Evolutionary conservation across 1,140 invertebrate species (phyloP).

Genomic region (Sinella curviseta): DNA sequence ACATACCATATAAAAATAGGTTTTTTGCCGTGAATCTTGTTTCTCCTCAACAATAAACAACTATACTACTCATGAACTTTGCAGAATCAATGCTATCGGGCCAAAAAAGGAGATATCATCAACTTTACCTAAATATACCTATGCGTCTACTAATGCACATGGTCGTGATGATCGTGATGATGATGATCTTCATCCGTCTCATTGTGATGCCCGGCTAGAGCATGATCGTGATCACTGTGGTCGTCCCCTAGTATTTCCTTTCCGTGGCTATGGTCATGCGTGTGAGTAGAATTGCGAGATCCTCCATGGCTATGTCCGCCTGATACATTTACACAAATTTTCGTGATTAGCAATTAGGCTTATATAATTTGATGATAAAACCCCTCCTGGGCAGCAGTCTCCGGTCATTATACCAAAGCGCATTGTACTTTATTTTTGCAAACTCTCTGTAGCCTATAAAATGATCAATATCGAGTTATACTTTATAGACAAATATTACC

Average conservation of each 20-base stretch:
- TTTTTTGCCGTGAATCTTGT: not conserved
- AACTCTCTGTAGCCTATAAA: not conserved
- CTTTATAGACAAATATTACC: no score
- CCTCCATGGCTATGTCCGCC: constrained; percentile 39
- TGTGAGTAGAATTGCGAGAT: not conserved
- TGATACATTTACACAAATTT: constrained; percentile 12
- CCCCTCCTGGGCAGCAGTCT: no score
- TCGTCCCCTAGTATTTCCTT: constrained; percentile 10
- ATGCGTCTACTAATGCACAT: constrained; percentile 32
- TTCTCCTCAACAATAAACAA: not conserved
- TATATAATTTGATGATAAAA: no score
- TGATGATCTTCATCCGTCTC: constrained; percentile 16
- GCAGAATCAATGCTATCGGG: not conserved
- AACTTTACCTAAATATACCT: not conserved
- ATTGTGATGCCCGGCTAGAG: constrained; percentile 18
- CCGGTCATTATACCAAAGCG: no score
- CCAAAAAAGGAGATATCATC: not conserved
- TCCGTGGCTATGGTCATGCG: constrained; percentile 22
- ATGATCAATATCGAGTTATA: not conserved
- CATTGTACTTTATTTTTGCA: no score
- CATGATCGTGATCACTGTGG: not conserved
- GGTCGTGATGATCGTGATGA: constrained; percentile 37
- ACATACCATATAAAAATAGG: not conserved
- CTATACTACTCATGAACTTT: not conserved
- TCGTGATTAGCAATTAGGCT: no score